Conservation (phyloP, 1,140 invertebrate genomes). For the Amphibalanus amphitrite region DNA sequence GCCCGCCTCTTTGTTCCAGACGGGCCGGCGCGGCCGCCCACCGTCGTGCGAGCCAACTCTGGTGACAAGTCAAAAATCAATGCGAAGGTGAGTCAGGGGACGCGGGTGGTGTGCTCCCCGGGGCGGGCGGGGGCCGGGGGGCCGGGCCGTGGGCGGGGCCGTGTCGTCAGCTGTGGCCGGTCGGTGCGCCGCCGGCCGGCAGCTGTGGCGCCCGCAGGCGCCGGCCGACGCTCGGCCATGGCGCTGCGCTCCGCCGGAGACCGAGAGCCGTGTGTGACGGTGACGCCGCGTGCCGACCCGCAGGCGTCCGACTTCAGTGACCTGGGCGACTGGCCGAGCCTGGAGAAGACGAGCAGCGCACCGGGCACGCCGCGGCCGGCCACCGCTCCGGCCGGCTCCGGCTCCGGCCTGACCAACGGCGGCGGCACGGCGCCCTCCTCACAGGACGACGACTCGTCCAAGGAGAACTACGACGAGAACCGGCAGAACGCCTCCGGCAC, state of each 20-base stretch:
- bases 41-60: neutral
- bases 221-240: neutral
- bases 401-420: slow-evolving; percentile 27
- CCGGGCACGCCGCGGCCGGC: slow-evolving; percentile 28
- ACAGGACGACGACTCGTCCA: slow-evolving; percentile 22
- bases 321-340: slow-evolving; percentile 57
- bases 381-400: slow-evolving; percentile 27
- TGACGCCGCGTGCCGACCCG: slow-evolving; percentile 20
- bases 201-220: neutral
- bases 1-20: slow-evolving; percentile 3
- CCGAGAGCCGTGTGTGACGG: too few relatives aligned
- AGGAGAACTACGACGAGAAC: slow-evolving; percentile 16
- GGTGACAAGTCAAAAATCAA: slow-evolving; percentile 15
- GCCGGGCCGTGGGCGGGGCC: too few relatives aligned
- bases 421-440: slow-evolving; percentile 27
- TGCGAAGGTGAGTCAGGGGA: slow-evolving; percentile 10
- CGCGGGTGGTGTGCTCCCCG: too few relatives aligned
- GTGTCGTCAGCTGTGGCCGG: neutral
- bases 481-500: slow-evolving; percentile 20
- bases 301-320: slow-evolving; percentile 52
- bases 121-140: too few relatives aligned
- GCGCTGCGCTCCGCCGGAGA: too few relatives aligned
- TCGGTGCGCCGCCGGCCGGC: too few relatives aligned
- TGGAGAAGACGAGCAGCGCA: slow-evolving; percentile 34
- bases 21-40: neutral